Percentiles rank a stretch among this genome's conserved stretches.
phyloP scores from a whole-genome alignment of 1,140 invertebrate genomes.

The Drosophila paulistorum region DNA sequence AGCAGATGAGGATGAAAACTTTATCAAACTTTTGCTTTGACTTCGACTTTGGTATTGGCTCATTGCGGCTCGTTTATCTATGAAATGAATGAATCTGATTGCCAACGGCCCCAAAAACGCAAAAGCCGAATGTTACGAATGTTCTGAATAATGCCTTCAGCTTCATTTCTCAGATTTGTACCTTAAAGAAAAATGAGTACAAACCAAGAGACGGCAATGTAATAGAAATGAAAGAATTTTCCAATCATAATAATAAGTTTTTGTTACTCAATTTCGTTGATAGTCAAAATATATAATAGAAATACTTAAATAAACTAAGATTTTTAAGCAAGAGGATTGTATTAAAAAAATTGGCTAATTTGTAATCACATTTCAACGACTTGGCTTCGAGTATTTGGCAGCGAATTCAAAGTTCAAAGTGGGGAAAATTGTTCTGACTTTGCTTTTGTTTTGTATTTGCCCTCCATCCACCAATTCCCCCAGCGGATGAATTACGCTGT shows the following conservation, averaged over 20 bases:
- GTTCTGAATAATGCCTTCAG: slow-evolving; percentile 38
- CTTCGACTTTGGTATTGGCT: slow-evolving; percentile 67
- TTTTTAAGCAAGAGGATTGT: too few relatives aligned
- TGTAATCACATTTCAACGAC: background rate
- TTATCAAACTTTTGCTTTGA: slow-evolving; percentile 67
- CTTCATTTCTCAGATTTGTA: background rate
- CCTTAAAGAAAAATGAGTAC: too few relatives aligned
- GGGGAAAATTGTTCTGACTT: slow-evolving; percentile 3
- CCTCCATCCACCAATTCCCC: background rate
- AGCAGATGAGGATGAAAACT: slow-evolving; percentile 39
- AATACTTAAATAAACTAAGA: too few relatives aligned
- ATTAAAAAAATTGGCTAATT: too few relatives aligned
- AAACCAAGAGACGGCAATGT: too few relatives aligned
- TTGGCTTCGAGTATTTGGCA: background rate
- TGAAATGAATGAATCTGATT: slow-evolving; percentile 69
- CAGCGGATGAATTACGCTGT: background rate
- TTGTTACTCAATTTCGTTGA: too few relatives aligned
- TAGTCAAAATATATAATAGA: background rate
- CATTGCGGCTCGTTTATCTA: slow-evolving; percentile 75
- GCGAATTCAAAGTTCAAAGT: slow-evolving; percentile 7
- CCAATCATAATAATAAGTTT: too few relatives aligned
- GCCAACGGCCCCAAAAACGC: slow-evolving; percentile 19
- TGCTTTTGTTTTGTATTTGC: slow-evolving; percentile 23
- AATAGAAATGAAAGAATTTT: background rate
- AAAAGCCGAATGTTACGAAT: slow-evolving; percentile 24